Evolutionary conservation across 2,113 vertebrate genomes (phyloP).

Genomic region (Pseudorectes ferrugineus): DNA sequence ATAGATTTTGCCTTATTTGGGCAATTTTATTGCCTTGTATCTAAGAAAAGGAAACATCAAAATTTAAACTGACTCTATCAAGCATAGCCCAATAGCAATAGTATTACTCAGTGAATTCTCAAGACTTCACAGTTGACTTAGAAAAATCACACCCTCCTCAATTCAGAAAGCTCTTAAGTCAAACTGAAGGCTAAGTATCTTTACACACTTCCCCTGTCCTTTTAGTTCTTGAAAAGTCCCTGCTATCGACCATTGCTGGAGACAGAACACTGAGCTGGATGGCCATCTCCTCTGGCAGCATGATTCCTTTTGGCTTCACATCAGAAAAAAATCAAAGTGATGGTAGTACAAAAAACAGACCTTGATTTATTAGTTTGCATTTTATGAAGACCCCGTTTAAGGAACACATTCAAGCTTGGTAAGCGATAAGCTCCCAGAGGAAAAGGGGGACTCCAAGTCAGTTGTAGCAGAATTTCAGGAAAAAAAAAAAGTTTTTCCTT

Average conservation of each 20-base stretch:
- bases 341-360: neutral
- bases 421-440: neutral
- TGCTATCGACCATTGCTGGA: neutral
- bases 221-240: neutral
- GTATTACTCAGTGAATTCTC: neutral
- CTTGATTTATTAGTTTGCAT: neutral
- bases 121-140: neutral
- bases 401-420: neutral
- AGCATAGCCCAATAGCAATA: neutral
- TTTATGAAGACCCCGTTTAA: neutral
- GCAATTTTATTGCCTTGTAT: neutral
- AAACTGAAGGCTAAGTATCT: neutral
- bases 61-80: neutral
- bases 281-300: neutral
- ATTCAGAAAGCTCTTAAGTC: neutral
- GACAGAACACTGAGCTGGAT: neutral
- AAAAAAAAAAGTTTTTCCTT: accelerated
- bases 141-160: neutral
- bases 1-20: neutral
- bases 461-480: neutral
- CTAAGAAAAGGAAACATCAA: neutral
- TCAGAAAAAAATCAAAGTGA: neutral
- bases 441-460: accelerated
- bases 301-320: neutral
- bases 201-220: neutral